A percentile compares a stretch with the other conserved stretches of the same genome.
Conservation (phyloP, 2,888 invertebrate genomes). For the Escarpia spicata region DNA sequence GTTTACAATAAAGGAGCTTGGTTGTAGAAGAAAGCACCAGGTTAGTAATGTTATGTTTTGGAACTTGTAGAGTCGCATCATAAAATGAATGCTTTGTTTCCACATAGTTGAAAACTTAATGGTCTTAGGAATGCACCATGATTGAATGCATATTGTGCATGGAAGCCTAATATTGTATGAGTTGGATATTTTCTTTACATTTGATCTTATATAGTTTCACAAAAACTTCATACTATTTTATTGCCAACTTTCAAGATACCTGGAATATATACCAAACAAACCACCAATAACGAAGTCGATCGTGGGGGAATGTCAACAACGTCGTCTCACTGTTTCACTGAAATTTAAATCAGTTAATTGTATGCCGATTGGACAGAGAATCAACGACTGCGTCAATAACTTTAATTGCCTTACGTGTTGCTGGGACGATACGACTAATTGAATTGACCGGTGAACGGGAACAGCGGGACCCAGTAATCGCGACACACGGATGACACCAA, state of each 20-base stretch:
- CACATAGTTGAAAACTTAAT: too few relatives aligned
- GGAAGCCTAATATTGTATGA: too few relatives aligned
- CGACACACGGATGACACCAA: background rate
- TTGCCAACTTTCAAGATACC: background rate
- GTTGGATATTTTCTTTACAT: too few relatives aligned
- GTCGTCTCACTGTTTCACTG: background rate
- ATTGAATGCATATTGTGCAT: too few relatives aligned
- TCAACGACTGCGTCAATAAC: background rate
- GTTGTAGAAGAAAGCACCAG: too few relatives aligned
- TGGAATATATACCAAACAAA: background rate
- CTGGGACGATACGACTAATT: background rate
- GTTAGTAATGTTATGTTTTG: too few relatives aligned
- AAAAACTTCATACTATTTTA: too few relatives aligned
- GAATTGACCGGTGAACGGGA: background rate
- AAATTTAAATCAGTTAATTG: background rate
- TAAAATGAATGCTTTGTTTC: too few relatives aligned
- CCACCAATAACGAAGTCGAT: background rate
- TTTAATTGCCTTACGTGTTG: slow-evolving; percentile 10
- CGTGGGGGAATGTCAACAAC: background rate
- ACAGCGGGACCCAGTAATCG: background rate
- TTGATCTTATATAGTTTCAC: too few relatives aligned
- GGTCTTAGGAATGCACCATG: too few relatives aligned
- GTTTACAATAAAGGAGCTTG: too few relatives aligned
- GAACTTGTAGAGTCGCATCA: too few relatives aligned
- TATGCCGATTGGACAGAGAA: background rate